Percentiles rank a stretch among this genome's conserved stretches.
phyloP scores from a whole-genome alignment of 2,888 invertebrate genomes.

The Tanytarsus gracilentus region DNA sequence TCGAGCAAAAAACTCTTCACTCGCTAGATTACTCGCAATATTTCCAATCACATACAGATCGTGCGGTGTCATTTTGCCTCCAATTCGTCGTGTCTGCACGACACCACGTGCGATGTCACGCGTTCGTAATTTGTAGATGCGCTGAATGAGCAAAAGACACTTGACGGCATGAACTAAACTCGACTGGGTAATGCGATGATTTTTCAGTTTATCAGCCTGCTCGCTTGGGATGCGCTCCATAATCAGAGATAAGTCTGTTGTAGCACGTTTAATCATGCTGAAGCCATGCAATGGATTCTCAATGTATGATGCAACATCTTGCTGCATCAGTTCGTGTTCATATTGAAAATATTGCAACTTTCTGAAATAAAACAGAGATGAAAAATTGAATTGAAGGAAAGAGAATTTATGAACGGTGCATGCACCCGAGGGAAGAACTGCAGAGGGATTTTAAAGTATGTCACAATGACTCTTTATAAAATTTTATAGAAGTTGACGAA shows the following conservation, averaged over 20 bases:
- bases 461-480: too few species aligned
- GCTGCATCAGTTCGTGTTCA: neutral
- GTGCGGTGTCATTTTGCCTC: neutral
- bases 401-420: too few species aligned
- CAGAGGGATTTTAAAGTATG: too few species aligned
- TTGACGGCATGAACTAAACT: slow-evolving; percentile 3
- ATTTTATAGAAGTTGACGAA: too few species aligned
- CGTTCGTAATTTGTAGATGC: neutral
- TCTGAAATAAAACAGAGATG: neutral
- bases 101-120: slow-evolving; percentile 5
- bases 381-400: neutral
- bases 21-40: neutral
- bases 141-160: slow-evolving; percentile 1
- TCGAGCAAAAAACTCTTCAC: neutral
- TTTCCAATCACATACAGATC: neutral
- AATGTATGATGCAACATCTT: slow-evolving; percentile 7
- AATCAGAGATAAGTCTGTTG: neutral
- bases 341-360: neutral
- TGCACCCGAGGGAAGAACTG: too few species aligned
- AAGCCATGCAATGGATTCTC: slow-evolving; percentile 11
- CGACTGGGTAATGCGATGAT: neutral
- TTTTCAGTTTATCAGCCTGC: neutral
- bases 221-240: neutral
- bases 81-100: neutral
- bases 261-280: slow-evolving; percentile 4